phyloP scores from a whole-genome alignment of 2,113 vertebrate species.

The Lepisosteus osseus region DNA sequence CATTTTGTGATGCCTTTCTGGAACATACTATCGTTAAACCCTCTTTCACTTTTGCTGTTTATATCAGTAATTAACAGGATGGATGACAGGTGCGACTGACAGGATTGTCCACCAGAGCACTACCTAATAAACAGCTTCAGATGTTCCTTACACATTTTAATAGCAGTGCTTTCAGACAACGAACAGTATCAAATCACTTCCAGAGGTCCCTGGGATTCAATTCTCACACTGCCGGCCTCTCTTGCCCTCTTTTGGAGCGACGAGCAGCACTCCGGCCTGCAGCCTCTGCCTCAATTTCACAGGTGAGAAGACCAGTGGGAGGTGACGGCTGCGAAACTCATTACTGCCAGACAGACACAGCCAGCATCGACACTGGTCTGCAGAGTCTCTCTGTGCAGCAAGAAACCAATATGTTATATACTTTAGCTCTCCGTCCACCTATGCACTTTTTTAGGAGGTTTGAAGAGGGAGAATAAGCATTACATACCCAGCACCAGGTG shows the following conservation, averaged over 20 bases:
- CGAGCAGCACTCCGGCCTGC: background rate
- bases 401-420: too few species aligned
- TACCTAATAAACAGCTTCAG: background rate
- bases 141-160: constrained; percentile 11
- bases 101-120: background rate
- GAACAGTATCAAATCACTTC: constrained; percentile 22
- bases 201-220: constrained; percentile 24
- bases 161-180: constrained; percentile 27
- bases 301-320: background rate
- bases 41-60: too few species aligned
- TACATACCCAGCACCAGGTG: too few species aligned
- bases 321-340: background rate
- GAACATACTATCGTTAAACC: too few species aligned
- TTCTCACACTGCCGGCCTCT: constrained; percentile 30
- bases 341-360: background rate
- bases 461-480: too few species aligned
- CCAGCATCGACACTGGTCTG: background rate
- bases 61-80: constrained; percentile 19
- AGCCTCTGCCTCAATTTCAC: constrained; percentile 14
- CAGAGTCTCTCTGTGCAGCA: constrained; percentile 23
- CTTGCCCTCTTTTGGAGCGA: background rate
- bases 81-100: constrained; percentile 36
- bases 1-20: too few species aligned
- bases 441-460: too few species aligned
- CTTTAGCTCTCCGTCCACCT: too few species aligned